Conservation (phyloP, 2,888 invertebrate genomes). For the Xanthorhoe designata region DNA sequence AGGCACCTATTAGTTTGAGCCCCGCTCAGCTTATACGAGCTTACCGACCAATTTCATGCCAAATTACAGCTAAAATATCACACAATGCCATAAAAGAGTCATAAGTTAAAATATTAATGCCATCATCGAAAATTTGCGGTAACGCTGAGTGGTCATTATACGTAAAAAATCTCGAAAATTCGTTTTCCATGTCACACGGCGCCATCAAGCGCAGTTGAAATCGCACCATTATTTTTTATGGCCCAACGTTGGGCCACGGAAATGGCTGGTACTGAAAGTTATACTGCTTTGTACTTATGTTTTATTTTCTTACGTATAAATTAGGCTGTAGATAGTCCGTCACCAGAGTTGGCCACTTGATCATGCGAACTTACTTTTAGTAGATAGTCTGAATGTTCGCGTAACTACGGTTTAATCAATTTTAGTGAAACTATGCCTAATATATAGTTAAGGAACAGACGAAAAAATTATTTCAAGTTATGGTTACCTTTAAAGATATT, state of each 20-base stretch:
- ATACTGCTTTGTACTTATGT: too few species aligned
- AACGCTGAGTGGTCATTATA: conserved; percentile 35
- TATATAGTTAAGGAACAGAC: too few species aligned
- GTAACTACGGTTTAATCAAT: too few species aligned
- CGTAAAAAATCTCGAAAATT: conserved; percentile 37
- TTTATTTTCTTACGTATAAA: too few species aligned
- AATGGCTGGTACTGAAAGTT: conserved; percentile 14
- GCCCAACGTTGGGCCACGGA: conserved; percentile 33
- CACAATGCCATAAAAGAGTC: conserved; percentile 34
- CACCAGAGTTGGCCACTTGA: too few species aligned
- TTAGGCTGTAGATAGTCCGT: too few species aligned
- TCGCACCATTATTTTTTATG: conserved; percentile 36
- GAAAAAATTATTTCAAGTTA: too few species aligned
- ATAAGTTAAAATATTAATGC: conserved; percentile 38
- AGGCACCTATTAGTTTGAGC: background rate
- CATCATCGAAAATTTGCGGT: conserved; percentile 36
- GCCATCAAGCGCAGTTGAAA: conserved; percentile 41
- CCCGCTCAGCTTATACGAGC: conserved; percentile 5
- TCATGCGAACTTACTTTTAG: too few species aligned
- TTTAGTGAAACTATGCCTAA: too few species aligned
- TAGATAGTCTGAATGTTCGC: too few species aligned
- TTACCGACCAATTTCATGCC: conserved; percentile 16
- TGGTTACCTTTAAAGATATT: too few species aligned
- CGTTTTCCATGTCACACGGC: conserved; percentile 40
- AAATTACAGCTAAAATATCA: conserved; percentile 34